phyloP scores from a whole-genome alignment of 2,797 vertebrate species.

The Psittacula echo region DNA sequence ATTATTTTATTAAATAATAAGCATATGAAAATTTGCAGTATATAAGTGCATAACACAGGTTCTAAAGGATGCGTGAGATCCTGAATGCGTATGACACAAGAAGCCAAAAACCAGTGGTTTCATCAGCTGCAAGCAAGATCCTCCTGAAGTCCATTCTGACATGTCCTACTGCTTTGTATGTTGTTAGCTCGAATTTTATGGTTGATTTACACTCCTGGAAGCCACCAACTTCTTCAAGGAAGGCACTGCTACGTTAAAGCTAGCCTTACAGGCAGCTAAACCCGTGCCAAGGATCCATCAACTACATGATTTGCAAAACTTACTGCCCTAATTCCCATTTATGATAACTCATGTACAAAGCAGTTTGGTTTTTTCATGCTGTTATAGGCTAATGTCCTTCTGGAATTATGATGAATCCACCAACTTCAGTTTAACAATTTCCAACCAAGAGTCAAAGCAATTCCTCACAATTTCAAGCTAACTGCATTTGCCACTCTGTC shows the following conservation, averaged over 20 bases:
- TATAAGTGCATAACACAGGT: background rate
- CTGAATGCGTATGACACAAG: background rate
- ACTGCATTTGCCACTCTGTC: background rate
- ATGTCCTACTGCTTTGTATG: constrained; percentile 15
- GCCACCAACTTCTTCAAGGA: constrained; percentile 21
- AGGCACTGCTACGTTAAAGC: background rate
- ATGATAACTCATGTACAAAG: constrained; percentile 15
- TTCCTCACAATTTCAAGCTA: background rate
- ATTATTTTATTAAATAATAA: constrained; percentile 50
- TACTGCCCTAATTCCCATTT: constrained; percentile 15
- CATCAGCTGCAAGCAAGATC: constrained; percentile 7
- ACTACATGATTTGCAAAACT: constrained; percentile 15
- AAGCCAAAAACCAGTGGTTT: background rate
- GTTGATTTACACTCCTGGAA: constrained; percentile 47
- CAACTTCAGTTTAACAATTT: background rate
- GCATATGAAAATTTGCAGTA: background rate
- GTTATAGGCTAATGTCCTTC: background rate
- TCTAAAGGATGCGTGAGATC: background rate
- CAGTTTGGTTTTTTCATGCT: constrained; percentile 11
- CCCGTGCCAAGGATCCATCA: constrained; percentile 40
- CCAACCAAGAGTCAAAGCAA: constrained; percentile 18
- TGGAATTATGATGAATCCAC: constrained; percentile 34
- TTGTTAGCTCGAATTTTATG: background rate
- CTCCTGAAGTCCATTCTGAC: background rate
- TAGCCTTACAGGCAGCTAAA: background rate